Evolutionary conservation across 35 echinoderm and acorn worm species (phyloP).

Genomic region (Heliocidaris erythrogramma): DNA sequence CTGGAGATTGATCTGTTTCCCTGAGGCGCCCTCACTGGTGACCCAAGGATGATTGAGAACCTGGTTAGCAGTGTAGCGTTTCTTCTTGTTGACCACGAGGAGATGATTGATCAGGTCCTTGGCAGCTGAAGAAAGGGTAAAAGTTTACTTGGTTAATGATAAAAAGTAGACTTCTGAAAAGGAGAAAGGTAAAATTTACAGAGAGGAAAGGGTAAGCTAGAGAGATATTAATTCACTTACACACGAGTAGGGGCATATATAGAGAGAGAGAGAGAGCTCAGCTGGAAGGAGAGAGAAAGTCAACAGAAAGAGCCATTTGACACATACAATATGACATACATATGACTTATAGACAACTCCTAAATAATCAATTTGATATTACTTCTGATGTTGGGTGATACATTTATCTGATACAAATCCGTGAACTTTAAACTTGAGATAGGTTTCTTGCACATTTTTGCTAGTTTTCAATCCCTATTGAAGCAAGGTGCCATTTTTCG

Average conservation of each 20-base stretch:
- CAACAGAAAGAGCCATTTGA: too few species aligned
- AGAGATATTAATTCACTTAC: neutral
- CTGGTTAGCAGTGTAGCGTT: constrained; percentile 77
- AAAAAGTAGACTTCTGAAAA: neutral
- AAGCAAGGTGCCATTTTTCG: too few species aligned
- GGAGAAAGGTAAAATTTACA: neutral
- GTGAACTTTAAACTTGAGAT: too few species aligned
- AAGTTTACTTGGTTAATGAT: neutral
- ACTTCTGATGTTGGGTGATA: too few species aligned
- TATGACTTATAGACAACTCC: too few species aligned
- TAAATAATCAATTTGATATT: too few species aligned
- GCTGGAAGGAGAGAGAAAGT: too few species aligned
- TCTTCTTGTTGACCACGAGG: constrained; percentile 70
- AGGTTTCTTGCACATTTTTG: too few species aligned
- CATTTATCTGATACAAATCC: too few species aligned
- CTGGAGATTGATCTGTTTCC: constrained; percentile 84
- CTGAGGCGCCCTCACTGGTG: constrained; percentile 46
- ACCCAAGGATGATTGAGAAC: constrained; percentile 91
- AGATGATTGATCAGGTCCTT: constrained; percentile 95
- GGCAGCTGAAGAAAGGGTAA: constrained; percentile 61
- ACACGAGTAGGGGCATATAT: neutral
- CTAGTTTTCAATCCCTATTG: too few species aligned
- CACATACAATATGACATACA: too few species aligned
- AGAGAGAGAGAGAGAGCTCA: constrained; percentile 4
- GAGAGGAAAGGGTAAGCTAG: neutral